Evolutionary conservation across 2,113 vertebrate species (phyloP).

Genomic region (Capreolus pygargus): DNA sequence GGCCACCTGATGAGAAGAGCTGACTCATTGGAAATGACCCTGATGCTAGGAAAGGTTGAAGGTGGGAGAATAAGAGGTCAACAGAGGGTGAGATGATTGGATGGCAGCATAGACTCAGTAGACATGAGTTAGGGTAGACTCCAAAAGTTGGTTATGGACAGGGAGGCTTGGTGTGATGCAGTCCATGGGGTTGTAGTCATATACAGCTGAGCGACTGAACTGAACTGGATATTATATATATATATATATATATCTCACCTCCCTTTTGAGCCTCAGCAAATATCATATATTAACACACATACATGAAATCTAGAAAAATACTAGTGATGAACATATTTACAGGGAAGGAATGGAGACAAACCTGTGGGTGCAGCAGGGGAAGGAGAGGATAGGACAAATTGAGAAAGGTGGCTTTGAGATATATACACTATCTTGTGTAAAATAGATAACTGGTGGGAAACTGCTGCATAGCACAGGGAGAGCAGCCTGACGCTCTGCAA

Average conservation of each 20-base stretch:
- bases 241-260: not conserved
- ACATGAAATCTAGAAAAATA: not conserved
- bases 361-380: not conserved
- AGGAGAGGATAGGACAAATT: not conserved
- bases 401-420: not conserved
- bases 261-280: not conserved
- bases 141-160: not conserved
- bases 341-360: not conserved
- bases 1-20: not conserved
- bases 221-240: not conserved
- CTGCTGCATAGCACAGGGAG: not conserved
- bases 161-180: not conserved
- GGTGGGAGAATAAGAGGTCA: not conserved
- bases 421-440: not conserved
- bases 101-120: not conserved
- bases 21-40: not conserved
- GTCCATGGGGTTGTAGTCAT: not conserved
- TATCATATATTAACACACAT: not conserved
- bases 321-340: not conserved
- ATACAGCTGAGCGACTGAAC: fast-evolving
- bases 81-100: not conserved
- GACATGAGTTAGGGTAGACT: not conserved
- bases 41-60: not conserved
- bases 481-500: not conserved
- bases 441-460: not conserved